Evolutionary conservation across 2,113 vertebrate species (phyloP), one percentile per base, ranked within the genome.

Genomic region (Callithrix jacchus): DNA sequence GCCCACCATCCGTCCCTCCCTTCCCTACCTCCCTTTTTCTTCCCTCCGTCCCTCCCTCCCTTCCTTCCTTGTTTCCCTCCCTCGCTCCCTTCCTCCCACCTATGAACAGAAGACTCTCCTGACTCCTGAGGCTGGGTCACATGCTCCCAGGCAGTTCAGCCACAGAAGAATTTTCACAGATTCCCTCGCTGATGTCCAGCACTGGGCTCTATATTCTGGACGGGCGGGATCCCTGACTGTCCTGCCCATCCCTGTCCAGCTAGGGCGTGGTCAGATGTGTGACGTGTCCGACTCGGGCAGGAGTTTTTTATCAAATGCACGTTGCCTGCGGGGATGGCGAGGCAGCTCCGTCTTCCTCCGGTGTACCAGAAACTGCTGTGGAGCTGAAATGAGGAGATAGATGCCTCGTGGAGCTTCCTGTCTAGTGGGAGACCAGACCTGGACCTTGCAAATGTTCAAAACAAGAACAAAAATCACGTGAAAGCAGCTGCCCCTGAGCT

Each of bases 341-440:
- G 6, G 2, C 7, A 2, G 1, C 14, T 2, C 11, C 4, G 1
- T 0, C 2, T 11, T n/a, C 21, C 42, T 0, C 0, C 0, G 0
- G 1, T 1, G 32, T 0, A 0, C 3, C 10, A 0, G 23, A 27
- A 1, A 0, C 40, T 1, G 18, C 17, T 14, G 23, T 4, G 21
- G 27, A 1, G 35, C 35, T 3, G 0, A 13, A 13, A 23, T 3
- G 0, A 1, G 35, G 42, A n/a, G 16, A 4, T 0, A 4, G 54
- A 2, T 13, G 13, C 11, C 45, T 2, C 16, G 0, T 0, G 3
- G 1, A 16, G 37, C 9, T n/a, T 20, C 54, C 6, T 11, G 49
- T 3, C 37, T 0, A 12, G 9, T 7, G 1, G 30, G 27, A 30
- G 9, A 30, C 11, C 37, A 37, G 23, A 20, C 27, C 27, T 30